These are phyloP conservation scores for Microchirus variegatus DNA, from an alignment of 2,797 vertebrate genomes.

Conservation along the genomic window DNA sequence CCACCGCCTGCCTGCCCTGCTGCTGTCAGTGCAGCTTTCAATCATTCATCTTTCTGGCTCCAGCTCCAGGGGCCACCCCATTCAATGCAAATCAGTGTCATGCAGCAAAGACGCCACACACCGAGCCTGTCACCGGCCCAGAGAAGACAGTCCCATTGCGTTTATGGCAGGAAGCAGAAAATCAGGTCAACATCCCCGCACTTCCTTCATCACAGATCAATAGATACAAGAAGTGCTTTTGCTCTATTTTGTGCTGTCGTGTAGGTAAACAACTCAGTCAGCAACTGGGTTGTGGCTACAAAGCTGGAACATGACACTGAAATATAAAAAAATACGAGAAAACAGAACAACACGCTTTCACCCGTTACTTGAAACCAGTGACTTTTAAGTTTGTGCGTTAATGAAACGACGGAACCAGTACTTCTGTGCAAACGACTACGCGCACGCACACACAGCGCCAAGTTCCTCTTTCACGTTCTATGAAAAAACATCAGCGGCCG, in stretches of 20 bases:
- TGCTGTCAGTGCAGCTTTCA: constrained; percentile 71
- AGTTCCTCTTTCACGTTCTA: constrained; percentile 73
- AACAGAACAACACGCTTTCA: constrained; percentile 26
- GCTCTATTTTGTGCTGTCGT: constrained; percentile 33
- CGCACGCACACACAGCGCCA: constrained; percentile 29
- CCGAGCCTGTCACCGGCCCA: constrained; percentile 48
- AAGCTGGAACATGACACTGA: constrained; percentile 12
- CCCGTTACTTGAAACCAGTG: constrained; percentile 32
- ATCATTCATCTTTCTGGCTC: constrained; percentile 79
- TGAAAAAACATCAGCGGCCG: constrained; percentile 47
- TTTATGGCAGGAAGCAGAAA: constrained; percentile 63
- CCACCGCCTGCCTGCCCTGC: constrained; percentile 70
- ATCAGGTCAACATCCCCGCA: constrained; percentile 56
- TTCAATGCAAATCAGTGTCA: constrained; percentile 79
- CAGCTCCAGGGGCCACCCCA: constrained; percentile 47
- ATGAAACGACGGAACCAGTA: constrained; percentile 36
- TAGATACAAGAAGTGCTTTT: constrained; percentile 42
- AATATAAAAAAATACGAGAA: constrained; percentile 12
- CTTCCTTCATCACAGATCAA: constrained; percentile 64
- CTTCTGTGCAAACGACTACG: constrained; percentile 33
- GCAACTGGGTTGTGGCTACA: constrained; percentile 30
- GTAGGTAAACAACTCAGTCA: constrained; percentile 22
- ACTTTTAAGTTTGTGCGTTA: constrained; percentile 26
- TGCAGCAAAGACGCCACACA: constrained; percentile 66
- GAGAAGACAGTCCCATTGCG: constrained; percentile 48